Evolutionary conservation across 2,888 invertebrate genomes (phyloP).

Genomic region (Macaria notata): DNA sequence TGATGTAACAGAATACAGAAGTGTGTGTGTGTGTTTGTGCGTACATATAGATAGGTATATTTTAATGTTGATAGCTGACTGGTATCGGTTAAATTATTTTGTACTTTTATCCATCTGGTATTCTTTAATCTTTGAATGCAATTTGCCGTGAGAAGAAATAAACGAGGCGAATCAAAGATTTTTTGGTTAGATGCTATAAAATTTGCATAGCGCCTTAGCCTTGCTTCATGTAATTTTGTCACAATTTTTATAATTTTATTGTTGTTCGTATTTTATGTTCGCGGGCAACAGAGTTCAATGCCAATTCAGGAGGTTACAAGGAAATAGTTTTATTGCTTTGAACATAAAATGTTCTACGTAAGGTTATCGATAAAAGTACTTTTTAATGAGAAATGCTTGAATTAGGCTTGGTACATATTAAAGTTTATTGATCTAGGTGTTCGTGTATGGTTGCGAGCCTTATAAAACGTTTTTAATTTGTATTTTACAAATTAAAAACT

Average conservation of each 20-base stretch:
- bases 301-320: conserved; percentile 1
- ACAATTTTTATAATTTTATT: conserved; percentile 3
- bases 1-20: no score
- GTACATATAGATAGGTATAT: no score
- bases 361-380: neutral
- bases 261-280: conserved; percentile 10
- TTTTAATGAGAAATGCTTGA: no score
- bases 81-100: no score
- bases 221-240: conserved; percentile 13
- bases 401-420: no score
- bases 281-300: conserved; percentile 18
- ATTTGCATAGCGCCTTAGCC: conserved; percentile 26
- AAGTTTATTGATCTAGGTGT: no score
- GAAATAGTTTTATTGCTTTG: conserved; percentile 3
- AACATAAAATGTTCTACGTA: neutral
- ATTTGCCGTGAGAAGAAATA: conserved; percentile 29
- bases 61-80: no score
- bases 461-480: no score
- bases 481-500: no score
- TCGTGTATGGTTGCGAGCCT: no score
- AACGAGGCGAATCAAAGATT: conserved; percentile 10
- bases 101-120: no score
- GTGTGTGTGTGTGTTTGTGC: no score
- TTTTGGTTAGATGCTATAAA: conserved; percentile 18
- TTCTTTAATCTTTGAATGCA: neutral